Percentiles rank a stretch among this genome's conserved stretches.
Conservation (phyloP, 2,797 vertebrate species). For the Coranthus polyacanthus region DNA sequence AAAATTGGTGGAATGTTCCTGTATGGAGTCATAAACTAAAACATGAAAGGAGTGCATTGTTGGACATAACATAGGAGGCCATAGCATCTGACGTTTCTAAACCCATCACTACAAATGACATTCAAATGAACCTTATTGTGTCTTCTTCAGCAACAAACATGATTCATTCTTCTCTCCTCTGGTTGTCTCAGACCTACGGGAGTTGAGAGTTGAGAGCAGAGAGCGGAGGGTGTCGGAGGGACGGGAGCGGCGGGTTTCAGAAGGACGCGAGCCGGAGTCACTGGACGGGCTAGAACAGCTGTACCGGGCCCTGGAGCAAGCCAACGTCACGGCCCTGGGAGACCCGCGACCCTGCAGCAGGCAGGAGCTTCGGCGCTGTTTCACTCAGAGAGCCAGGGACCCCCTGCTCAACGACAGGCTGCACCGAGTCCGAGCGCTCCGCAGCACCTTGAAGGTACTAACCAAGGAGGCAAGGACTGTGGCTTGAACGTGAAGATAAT, state of each 20-base stretch:
- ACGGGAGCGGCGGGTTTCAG: conserved; percentile 79
- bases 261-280: conserved; percentile 76
- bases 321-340: conserved; percentile 88
- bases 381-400: conserved; percentile 87
- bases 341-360: conserved; percentile 88
- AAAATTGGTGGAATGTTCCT: too few species aligned
- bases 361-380: conserved; percentile 89
- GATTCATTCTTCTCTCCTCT: too few species aligned
- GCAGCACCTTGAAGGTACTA: conserved; percentile 92
- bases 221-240: conserved; percentile 81
- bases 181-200: conserved; percentile 70
- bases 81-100: not conserved
- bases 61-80: too few species aligned
- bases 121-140: not conserved
- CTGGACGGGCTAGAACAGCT: conserved; percentile 89
- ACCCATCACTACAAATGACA: not conserved
- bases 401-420: conserved; percentile 92
- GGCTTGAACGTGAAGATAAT: too few species aligned
- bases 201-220: conserved; percentile 77
- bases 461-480: not conserved
- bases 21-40: too few species aligned
- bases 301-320: conserved; percentile 88
- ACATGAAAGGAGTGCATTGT: too few species aligned
- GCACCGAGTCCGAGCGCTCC: conserved; percentile 90
- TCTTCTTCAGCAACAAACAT: too few species aligned